Evolutionary conservation across 2,797 vertebrate genomes (phyloP).

Genomic region (Halcyon chelicuti): DNA sequence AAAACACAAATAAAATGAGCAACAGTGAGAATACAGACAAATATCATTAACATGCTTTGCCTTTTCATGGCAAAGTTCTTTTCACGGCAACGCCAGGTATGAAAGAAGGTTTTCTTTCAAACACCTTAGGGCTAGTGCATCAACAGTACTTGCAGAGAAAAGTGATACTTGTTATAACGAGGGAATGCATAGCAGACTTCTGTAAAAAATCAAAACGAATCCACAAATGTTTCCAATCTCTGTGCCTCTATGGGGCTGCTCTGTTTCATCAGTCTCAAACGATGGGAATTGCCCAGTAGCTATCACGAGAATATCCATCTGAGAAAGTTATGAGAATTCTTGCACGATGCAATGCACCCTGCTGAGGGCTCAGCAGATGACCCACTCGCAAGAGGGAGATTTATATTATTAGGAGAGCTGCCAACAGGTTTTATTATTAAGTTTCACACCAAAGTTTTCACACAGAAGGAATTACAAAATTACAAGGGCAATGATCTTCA

Average conservation of each 20-base stretch:
- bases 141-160: neutral
- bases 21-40: neutral
- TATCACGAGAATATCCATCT: neutral
- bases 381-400: neutral
- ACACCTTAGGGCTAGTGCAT: neutral
- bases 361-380: neutral
- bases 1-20: slow-evolving; percentile 1
- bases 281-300: neutral
- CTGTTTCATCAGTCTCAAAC: neutral
- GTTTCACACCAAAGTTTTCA: slow-evolving; percentile 2
- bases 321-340: neutral
- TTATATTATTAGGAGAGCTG: neutral
- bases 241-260: neutral
- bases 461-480: neutral
- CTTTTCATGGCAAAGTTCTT: neutral
- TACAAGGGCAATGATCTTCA: neutral
- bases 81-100: neutral
- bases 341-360: neutral
- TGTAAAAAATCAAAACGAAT: neutral
- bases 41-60: neutral
- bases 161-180: neutral
- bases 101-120: neutral
- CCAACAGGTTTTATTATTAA: neutral
- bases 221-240: neutral
- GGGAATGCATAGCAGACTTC: neutral